Evolutionary conservation across 2,797 vertebrate species (phyloP).

Genomic region (Channa striata): DNA sequence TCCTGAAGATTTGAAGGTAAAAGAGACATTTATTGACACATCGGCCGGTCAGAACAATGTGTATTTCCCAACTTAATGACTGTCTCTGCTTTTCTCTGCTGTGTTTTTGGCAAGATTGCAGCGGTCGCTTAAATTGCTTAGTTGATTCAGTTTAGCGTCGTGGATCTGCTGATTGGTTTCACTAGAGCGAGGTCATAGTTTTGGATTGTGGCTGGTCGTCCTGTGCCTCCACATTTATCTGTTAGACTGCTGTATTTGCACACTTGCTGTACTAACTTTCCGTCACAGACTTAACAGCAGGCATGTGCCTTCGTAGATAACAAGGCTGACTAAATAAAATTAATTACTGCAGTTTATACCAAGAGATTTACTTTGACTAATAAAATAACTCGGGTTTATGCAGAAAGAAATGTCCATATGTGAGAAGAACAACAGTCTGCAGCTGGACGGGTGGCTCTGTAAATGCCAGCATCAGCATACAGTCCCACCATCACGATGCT

Average conservation of each 20-base stretch:
- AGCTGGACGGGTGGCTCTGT: no score
- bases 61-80: slow-evolving; percentile 60
- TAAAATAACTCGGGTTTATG: background rate
- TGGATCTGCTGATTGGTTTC: slow-evolving; percentile 37
- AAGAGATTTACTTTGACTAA: background rate
- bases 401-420: background rate
- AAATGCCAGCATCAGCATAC: background rate
- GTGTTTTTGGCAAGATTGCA: slow-evolving; percentile 26
- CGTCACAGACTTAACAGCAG: background rate
- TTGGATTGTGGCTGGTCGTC: slow-evolving; percentile 7
- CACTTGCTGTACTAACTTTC: background rate
- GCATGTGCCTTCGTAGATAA: background rate
- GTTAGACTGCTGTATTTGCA: background rate
- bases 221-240: background rate
- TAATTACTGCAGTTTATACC: background rate
- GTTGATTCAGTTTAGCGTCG: slow-evolving; percentile 52
- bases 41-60: slow-evolving; percentile 55
- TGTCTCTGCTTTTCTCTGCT: slow-evolving; percentile 14
- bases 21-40: slow-evolving; percentile 59
- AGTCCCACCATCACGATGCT: no score
- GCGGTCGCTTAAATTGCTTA: slow-evolving; percentile 45
- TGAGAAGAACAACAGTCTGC: background rate
- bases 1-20: slow-evolving; percentile 47
- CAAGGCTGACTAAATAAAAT: slow-evolving; percentile 1
- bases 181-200: slow-evolving; percentile 20